Percentiles rank a stretch among this genome's conserved stretches.
These are phyloP conservation scores for Trichoplusia ni DNA, from an alignment of 1,140 invertebrate genomes.

Conservation along the genomic window DNA sequence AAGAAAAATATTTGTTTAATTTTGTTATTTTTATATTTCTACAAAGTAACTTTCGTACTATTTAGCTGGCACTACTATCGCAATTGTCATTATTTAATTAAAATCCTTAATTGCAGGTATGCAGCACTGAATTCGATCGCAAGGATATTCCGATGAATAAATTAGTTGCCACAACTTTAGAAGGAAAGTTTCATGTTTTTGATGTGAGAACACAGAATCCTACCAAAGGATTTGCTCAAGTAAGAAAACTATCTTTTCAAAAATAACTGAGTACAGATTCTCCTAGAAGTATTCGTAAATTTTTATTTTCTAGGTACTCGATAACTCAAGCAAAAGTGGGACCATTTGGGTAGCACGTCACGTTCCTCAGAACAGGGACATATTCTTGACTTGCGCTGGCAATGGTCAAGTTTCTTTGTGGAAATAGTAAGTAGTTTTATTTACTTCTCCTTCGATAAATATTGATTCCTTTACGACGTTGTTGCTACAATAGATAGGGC, in stretches of 20 bases:
- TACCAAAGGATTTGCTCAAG: constrained; percentile 91
- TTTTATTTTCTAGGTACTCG: constrained; percentile 61
- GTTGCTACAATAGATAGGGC: no score
- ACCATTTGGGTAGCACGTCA: constrained; percentile 92
- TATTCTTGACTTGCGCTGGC: constrained; percentile 96
- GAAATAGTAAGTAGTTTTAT: constrained; percentile 90
- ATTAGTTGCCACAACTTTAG: constrained; percentile 94
- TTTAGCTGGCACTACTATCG: no score
- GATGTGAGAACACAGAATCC: constrained; percentile 94
- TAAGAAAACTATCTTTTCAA: no score
- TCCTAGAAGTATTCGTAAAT: no score
- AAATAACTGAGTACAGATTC: no score
- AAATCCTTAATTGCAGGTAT: constrained; percentile 84
- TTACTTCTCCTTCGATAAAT: neutral
- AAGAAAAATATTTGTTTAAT: no score
- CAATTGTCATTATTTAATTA: neutral
- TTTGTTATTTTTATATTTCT: no score
- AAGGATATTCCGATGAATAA: constrained; percentile 98
- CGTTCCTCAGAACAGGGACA: constrained; percentile 95
- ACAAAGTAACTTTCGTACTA: no score
- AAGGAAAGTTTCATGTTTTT: constrained; percentile 95
- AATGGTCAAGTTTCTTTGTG: constrained; percentile 93
- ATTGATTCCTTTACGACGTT: neutral
- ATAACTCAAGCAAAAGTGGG: constrained; percentile 69
- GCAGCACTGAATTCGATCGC: constrained; percentile 94